Base-by-base conservation (phyloP, 1,140 invertebrate species). In the Nomia melanderi region DNA sequence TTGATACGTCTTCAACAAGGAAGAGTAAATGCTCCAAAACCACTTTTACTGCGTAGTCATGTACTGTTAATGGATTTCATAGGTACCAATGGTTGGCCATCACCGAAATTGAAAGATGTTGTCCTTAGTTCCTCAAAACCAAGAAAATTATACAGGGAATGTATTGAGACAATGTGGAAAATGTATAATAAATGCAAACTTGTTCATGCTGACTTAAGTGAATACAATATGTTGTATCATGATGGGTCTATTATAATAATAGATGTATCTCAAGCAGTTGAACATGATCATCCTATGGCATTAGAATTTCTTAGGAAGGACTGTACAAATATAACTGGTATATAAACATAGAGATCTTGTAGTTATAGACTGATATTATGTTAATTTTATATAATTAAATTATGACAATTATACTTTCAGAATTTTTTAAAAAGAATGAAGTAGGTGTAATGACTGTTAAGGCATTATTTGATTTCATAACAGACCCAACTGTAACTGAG, bases 261-360 rank as follows among this genome's bases (percentile, higher is more conserved):
- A 86, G 99, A 99, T 93, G 99, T 99, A 0, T 99, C 98, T 1
- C 99, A 99, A 90, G 97, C 98, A 3, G 98, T 99, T 0, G 98
- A 99, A 92, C 98, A 99, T 89, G 98, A 99, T 90, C 98, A 99
- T 94, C 98, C 98, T 0, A 95, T 97, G 93, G 97, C 98, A 0
- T 94, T 99, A 60, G 96, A 98, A 75, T 99, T 99, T 91, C 93
- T 99, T 27, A 93, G 98, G 71, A 98, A 97, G 91, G 98, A 99
- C 93, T 98, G 98, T 88, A 96, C 95, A 47, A 99, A 99, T 92
- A 96, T 99, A 12, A 96, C 94, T 90, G 94, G 94, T 94, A 90
- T 3, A 20, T 41, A 56, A 70, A 20, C 54, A 60, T 44, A 29
- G 60, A 57, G 47, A 77, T 36, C 36, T 66, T 44, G n/a, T n/a